Evolutionary conservation across 2,888 invertebrate species (phyloP), one percentile per base, ranked within the genome.

Genomic region (Acanthosepion esculentum): DNA sequence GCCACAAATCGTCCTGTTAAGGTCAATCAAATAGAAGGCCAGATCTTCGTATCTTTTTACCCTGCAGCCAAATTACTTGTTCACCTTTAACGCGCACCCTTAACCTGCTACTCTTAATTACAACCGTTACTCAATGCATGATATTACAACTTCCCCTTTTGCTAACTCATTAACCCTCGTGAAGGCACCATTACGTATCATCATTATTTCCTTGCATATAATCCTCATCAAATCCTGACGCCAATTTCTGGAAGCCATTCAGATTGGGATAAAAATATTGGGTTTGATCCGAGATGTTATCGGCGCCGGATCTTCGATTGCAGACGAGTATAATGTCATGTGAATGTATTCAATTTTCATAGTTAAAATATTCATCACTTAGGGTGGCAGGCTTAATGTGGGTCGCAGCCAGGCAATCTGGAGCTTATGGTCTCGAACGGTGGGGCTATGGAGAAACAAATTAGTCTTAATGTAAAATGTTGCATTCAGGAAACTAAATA

Each of bases 261-360:
- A 3, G n/a, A 78, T n/a, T 78, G n/a, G n/a, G n/a, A 78, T 78
- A 78, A 78, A 78, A 78, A n/a, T 78, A n/a, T n/a, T 78, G n/a
- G n/a, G n/a, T n/a, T 78, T 78, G 78, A n/a, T 78, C n/a, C 12
- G n/a, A 78, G 78, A 78, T 33, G 15, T n/a, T 78, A 78, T 78
- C 78, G n/a, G 78, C 78, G n/a, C 78, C n/a, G 10, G n/a, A 78
- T 78, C n/a, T 78, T n/a, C n/a, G 59, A n/a, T 78, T n/a, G 20
- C 78, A 78, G n/a, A 78, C n/a, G 15, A n/a, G 78, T 10, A 78
- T n/a, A 33, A n/a, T 20, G 59, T 23, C 59, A 59, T 59, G 59
- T 23, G 59, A 59, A 78, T 78, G 78, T n/a, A 78, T 78, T 78
- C n/a, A n/a, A 78, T 78, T 78, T 78, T 78, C 78, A 78, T n/a